Percentiles rank a stretch among this genome's conserved stretches.
phyloP scores from a whole-genome alignment of 2,888 invertebrate genomes.

The Phaedon cochleariae region DNA sequence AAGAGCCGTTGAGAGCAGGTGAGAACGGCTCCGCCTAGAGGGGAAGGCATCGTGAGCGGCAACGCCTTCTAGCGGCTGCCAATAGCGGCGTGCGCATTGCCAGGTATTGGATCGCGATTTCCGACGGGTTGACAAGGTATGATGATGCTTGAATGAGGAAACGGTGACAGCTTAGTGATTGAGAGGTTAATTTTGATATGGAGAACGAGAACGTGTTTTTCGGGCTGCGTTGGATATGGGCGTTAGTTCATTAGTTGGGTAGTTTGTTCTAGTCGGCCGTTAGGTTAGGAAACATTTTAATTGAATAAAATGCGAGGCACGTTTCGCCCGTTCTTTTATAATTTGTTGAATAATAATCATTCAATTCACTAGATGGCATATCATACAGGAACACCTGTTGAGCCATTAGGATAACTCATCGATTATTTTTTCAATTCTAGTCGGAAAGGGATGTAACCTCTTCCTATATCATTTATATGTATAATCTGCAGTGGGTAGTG shows the following conservation, averaged over 20 bases:
- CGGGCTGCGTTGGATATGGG: not conserved
- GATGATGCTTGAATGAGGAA: constrained; percentile 1
- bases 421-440: too few species aligned
- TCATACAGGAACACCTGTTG: too few species aligned
- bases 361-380: too few species aligned
- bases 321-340: not conserved
- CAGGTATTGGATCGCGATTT: constrained; percentile 32
- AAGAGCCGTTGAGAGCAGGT: constrained; percentile 46
- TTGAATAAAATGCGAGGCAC: not conserved
- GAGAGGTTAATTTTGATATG: constrained; percentile 10
- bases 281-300: not conserved
- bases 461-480: too few species aligned
- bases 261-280: not conserved
- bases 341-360: not conserved
- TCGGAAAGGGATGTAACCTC: too few species aligned
- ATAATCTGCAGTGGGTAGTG: too few species aligned
- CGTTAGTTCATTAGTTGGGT: not conserved
- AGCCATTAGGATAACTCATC: too few species aligned
- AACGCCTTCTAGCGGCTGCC: constrained; percentile 49
- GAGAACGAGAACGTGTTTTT: not conserved
- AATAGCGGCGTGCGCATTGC: constrained; percentile 40
- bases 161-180: constrained; percentile 7
- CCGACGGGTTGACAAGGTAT: constrained; percentile 27
- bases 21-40: constrained; percentile 52
- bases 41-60: constrained; percentile 43